Evolutionary conservation across 2,797 vertebrate species (phyloP).

Genomic region (Macropus fuliginosus): DNA sequence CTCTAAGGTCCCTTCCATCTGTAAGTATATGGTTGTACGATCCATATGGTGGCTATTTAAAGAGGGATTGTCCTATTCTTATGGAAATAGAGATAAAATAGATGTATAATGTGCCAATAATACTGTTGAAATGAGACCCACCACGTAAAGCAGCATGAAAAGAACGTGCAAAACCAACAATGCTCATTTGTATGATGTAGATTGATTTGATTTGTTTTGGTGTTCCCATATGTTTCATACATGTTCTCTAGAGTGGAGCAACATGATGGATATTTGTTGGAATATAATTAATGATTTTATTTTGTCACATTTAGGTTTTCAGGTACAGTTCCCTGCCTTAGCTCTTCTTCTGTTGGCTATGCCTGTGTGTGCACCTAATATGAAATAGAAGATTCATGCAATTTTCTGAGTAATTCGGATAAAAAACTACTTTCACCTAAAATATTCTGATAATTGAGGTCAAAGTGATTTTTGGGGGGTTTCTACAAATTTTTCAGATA

Average conservation of each 20-base stretch:
- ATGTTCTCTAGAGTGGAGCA: background rate
- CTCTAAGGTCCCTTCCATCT: background rate
- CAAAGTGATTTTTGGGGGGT: background rate
- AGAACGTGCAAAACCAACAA: background rate
- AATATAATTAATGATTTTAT: background rate
- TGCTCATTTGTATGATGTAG: background rate
- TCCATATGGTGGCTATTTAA: background rate
- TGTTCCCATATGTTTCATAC: background rate
- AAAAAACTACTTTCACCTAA: slow-evolving; percentile 46
- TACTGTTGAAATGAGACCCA: background rate
- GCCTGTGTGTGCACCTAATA: background rate
- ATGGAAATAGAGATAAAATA: slow-evolving; percentile 33
- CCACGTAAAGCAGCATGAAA: background rate
- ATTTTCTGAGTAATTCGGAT: slow-evolving; percentile 43
- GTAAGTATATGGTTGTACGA: background rate
- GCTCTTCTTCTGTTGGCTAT: background rate
- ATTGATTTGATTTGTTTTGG: background rate
- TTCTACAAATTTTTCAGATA: background rate
- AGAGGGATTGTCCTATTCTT: slow-evolving; percentile 17
- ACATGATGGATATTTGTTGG: background rate
- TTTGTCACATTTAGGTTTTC: background rate
- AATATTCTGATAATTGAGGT: slow-evolving; percentile 12
- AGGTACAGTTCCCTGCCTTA: background rate
- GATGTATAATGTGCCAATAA: background rate
- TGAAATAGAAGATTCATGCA: slow-evolving; percentile 7